Evolutionary conservation across 2,888 invertebrate species (phyloP), one percentile per base, ranked within the genome.

Genomic region (Pantelozetes paolii): DNA sequence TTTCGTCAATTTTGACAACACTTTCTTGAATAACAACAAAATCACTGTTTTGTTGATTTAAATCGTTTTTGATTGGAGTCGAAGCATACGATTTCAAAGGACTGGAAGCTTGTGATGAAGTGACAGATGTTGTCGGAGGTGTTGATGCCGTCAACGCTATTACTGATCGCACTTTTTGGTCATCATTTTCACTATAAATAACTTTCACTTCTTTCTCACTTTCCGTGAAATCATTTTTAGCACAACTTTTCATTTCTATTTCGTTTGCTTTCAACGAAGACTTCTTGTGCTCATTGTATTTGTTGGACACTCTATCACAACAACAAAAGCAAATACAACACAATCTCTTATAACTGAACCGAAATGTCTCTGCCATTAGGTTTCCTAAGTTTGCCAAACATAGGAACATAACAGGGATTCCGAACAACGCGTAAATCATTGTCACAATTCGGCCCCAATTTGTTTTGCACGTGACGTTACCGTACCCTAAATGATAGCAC

Each of bases 351-450:
- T 89, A 89, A 75, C 89, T 88, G 80, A 88, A 86, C 78, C 89
- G 86, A 75, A 92, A 89, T 15, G 89, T 86, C 70, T 89, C 87
- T 11, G 93, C 93, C 80, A 94, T 85, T 30, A 91, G 85, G 11
- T 89, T 89, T 9, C 93, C 93, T 71, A 93, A 85, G 77, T 91
- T 91, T 18, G 92, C 91, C 79, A 94, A 84, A 81, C 92, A 91
- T 72, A 93, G 88, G 78, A 94, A 84, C 85, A 92, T 91, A 74
- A 94, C 83, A 6, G 94, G 94, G 71, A 94, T 92, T 18, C 93
- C 93, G 75, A 93, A 86, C 73, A 92, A 87, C 20, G 93, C 92
- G 82, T 94, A 94, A 50, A 91, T 85, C 80, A 94, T 92, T 5
- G 93, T 92, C 23, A 90, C 88, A 36, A 91, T 87, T 81, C 92